Conservation (phyloP, 1,140 invertebrate genomes). For the Calliphora vicina region DNA sequence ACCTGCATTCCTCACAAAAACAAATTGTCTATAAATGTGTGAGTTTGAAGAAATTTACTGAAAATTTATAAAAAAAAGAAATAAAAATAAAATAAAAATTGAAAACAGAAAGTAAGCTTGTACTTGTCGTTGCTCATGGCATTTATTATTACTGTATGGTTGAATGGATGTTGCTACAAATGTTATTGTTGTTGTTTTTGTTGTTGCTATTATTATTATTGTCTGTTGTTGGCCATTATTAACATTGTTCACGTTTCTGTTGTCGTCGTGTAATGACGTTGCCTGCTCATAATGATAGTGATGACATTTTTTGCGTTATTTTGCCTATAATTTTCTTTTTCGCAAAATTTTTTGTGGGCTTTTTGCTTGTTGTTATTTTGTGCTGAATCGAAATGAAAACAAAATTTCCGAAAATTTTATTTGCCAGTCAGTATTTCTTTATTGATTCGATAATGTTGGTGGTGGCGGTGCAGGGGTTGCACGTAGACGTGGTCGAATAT, state of each 20-base stretch:
- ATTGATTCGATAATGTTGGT: not conserved
- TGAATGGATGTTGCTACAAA: not conserved
- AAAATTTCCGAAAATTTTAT: not conserved
- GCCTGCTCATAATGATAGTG: not conserved
- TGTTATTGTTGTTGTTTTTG: not conserved
- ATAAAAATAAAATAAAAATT: too few species aligned
- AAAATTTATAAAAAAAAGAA: too few species aligned
- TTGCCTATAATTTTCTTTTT: not conserved
- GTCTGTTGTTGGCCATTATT: not conserved
- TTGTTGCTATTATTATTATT: too few species aligned
- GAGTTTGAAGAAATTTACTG: too few species aligned
- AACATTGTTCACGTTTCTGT: not conserved
- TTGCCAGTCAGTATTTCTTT: not conserved
- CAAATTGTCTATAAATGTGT: not conserved
- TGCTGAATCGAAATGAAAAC: not conserved
- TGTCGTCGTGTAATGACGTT: not conserved
- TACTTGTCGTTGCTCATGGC: not conserved
- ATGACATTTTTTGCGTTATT: not conserved
- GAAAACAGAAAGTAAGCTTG: too few species aligned
- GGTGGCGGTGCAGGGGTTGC: not conserved
- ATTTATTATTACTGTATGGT: not conserved
- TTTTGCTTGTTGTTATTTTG: not conserved
- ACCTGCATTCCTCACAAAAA: not conserved
- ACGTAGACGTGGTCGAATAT: not conserved
- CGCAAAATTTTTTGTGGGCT: not conserved